These are phyloP conservation scores for Ptychadena robeensis DNA, from an alignment of 2,797 vertebrate genomes.

Conservation along the genomic window DNA sequence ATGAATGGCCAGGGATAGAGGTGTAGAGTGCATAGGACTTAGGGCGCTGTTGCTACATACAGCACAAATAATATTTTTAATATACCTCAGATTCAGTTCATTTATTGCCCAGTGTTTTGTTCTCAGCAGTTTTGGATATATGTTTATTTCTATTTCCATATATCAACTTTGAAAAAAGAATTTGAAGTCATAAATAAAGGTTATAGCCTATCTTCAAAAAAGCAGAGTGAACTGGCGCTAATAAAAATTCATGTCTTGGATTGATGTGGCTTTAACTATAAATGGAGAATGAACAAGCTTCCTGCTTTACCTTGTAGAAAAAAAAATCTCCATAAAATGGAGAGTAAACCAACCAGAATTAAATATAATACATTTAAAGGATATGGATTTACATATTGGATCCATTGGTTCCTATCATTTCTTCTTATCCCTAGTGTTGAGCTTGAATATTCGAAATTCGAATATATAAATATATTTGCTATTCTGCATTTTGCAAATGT, in stretches of 20 bases:
- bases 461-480: too few relatives aligned
- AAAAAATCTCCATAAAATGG: too few relatives aligned
- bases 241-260: background rate
- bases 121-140: background rate
- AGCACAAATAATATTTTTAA: constrained; percentile 69
- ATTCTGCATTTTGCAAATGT: too few relatives aligned
- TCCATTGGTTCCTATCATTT: too few relatives aligned
- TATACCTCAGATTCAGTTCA: constrained; percentile 6
- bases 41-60: constrained; percentile 75
- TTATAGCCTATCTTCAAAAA: background rate
- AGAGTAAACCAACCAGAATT: background rate
- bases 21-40: constrained; percentile 75
- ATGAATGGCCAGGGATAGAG: constrained; percentile 77
- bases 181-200: background rate
- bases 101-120: background rate
- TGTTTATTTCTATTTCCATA: background rate
- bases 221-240: background rate
- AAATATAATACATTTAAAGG: too few relatives aligned
- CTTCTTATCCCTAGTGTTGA: too few relatives aligned
- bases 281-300: background rate
- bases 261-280: background rate
- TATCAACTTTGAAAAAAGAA: background rate
- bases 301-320: background rate
- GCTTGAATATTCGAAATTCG: too few relatives aligned
- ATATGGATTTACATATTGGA: too few relatives aligned